Evolutionary conservation across 2,888 invertebrate species (phyloP).

Genomic region (Dusona sp.): DNA sequence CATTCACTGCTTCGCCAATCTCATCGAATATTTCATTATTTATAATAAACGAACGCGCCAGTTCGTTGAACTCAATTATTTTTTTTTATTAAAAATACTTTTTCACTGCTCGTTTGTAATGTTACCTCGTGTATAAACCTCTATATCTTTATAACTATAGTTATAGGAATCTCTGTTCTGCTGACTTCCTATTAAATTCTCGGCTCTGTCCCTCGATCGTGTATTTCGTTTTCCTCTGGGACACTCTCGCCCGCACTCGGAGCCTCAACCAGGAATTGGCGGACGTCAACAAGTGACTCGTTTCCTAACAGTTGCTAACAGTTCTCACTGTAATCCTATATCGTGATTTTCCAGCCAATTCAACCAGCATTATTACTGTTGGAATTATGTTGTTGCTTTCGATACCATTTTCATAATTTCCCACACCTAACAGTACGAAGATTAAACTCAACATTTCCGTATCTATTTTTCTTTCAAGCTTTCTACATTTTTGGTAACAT

Average conservation of each 20-base stretch:
- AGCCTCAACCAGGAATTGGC: conserved; percentile 27
- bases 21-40: conserved; percentile 4
- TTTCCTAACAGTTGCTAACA: conserved; percentile 43
- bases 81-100: conserved; percentile 16
- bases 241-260: not conserved
- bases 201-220: conserved; percentile 22
- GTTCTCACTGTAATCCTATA: not conserved
- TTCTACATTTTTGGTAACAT: not conserved
- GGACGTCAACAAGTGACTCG: conserved; percentile 66
- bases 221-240: conserved; percentile 26
- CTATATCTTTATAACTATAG: not conserved
- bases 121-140: not conserved
- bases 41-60: conserved; percentile 30
- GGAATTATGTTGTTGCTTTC: not conserved
- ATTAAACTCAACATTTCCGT: not conserved
- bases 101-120: not conserved
- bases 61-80: conserved; percentile 36
- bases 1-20: not conserved
- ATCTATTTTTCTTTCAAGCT: not conserved
- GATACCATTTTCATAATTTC: not conserved
- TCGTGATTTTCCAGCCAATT: not conserved
- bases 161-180: not conserved
- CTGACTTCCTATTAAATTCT: conserved; percentile 61
- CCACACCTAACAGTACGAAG: not conserved
- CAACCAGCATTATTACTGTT: not conserved